Percentiles rank a stretch among this genome's conserved stretches.
These are phyloP conservation scores for Muraenolepis orangiensis DNA, from an alignment of 2,797 vertebrate species.

Conservation along the genomic window DNA sequence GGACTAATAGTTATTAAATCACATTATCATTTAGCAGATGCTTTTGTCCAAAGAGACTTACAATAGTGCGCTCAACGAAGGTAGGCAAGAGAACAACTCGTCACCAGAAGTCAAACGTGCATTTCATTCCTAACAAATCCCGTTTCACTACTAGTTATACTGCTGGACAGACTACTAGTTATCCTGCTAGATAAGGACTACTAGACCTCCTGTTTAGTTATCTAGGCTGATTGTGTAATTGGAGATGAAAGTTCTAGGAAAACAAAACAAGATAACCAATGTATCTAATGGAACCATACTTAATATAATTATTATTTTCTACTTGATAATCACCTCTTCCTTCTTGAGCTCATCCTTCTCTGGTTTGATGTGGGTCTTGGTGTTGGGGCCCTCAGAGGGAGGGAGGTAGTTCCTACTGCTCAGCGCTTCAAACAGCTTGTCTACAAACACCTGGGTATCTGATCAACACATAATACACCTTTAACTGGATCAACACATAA, in stretches of 20 bases:
- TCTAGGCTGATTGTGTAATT: neutral
- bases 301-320: neutral
- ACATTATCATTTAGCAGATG: no score
- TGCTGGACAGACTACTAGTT: neutral
- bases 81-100: no score
- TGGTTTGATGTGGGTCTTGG: conserved; percentile 78
- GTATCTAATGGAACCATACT: neutral
- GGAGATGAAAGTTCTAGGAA: neutral
- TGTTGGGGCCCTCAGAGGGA: conserved; percentile 77
- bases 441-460: conserved; percentile 98
- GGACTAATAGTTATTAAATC: no score
- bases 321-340: conserved; percentile 79
- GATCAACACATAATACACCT: conserved; percentile 29
- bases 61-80: no score
- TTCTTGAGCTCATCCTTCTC: conserved; percentile 93
- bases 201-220: neutral
- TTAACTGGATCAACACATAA: no score
- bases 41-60: no score
- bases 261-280: neutral
- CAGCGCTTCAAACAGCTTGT: conserved; percentile 96
- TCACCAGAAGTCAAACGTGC: no score
- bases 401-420: conserved; percentile 95
- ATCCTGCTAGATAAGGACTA: neutral
- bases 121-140: no score
- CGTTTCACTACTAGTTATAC: no score